phyloP scores from a whole-genome alignment of 2,797 vertebrate genomes.

The Gobionotothen gibberifrons region DNA sequence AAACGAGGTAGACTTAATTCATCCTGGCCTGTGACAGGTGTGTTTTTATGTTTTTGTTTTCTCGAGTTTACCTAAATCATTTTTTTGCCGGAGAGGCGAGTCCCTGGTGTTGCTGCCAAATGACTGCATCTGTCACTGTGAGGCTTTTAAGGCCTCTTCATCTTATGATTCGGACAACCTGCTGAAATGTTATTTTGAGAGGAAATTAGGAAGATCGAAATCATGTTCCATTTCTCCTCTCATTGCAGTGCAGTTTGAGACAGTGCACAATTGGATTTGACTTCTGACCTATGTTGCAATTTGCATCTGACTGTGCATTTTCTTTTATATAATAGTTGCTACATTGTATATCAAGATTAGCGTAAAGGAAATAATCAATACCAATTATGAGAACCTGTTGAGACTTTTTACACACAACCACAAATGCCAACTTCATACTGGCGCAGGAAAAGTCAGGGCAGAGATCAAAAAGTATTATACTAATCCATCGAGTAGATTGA shows the following conservation, averaged over 20 bases:
- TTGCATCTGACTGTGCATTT: conserved; percentile 6
- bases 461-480: neutral
- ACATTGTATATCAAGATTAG: neutral
- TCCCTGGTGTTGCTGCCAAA: conserved; percentile 56
- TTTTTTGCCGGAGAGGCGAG: conserved; percentile 48
- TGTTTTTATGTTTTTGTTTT: conserved; percentile 59
- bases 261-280: conserved; percentile 17
- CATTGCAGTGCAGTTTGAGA: neutral
- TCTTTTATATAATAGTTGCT: neutral
- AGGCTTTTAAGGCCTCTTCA: conserved; percentile 54
- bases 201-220: conserved; percentile 50
- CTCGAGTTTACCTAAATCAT: conserved; percentile 60
- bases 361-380: neutral
- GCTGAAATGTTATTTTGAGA: conserved; percentile 60
- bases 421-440: neutral
- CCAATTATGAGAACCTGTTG: neutral
- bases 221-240: conserved; percentile 24
- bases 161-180: conserved; percentile 48
- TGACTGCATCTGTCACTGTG: conserved; percentile 67
- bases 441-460: neutral
- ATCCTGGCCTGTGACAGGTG: conserved; percentile 70
- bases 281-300: neutral
- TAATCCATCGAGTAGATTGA: neutral
- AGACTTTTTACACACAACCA: neutral
- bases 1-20: conserved; percentile 66